A percentile compares a stretch with the other conserved stretches of the same genome.
These are phyloP conservation scores for Globicephala melas DNA, from an alignment of 2,113 vertebrate species.

Conservation along the genomic window DNA sequence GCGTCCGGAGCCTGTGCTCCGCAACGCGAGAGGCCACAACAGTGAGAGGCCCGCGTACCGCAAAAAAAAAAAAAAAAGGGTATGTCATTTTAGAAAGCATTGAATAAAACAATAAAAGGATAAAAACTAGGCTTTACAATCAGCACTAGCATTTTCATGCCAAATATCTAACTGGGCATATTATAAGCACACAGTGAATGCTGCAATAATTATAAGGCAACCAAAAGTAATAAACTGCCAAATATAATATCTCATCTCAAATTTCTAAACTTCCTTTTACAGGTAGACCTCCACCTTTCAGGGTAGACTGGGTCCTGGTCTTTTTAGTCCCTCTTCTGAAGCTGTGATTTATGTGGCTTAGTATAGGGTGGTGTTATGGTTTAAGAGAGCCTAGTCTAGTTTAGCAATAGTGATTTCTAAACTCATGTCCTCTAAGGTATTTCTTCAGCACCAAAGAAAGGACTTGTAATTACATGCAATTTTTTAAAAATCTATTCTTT, in stretches of 20 bases:
- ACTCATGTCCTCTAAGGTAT: neutral
- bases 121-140: neutral
- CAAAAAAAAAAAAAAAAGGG: too few relatives aligned
- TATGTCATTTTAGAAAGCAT: constrained; percentile 29
- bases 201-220: neutral
- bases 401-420: neutral
- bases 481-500: neutral
- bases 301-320: neutral
- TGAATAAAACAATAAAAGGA: constrained; percentile 29
- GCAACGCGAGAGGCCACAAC: too few relatives aligned
- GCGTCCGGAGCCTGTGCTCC: too few relatives aligned
- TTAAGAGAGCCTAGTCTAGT: neutral
- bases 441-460: neutral
- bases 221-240: neutral
- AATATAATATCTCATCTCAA: neutral
- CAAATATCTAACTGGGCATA: neutral
- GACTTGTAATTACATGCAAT: neutral
- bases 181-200: neutral
- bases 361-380: neutral
- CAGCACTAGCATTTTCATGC: neutral
- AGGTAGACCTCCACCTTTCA: neutral
- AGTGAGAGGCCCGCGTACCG: too few relatives aligned
- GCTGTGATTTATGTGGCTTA: neutral
- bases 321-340: neutral
- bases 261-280: neutral